Evolutionary conservation across 2,113 vertebrate genomes (phyloP).

Genomic region (Myotis brandtii): DNA sequence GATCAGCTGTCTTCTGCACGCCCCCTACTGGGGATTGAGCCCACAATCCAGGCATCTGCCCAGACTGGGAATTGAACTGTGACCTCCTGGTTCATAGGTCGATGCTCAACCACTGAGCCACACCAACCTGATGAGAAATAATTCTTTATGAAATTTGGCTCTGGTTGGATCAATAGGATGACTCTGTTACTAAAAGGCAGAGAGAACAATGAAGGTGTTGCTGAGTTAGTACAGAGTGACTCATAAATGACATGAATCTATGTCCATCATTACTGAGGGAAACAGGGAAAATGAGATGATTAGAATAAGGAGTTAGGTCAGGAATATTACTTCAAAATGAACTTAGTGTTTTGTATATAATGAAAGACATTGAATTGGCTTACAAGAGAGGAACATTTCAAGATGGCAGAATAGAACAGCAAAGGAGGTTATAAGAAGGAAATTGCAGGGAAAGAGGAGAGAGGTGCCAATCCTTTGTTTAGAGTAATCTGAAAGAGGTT

Average conservation of each 20-base stretch:
- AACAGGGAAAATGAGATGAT: not conserved
- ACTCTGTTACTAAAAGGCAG: not conserved
- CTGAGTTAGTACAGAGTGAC: not conserved
- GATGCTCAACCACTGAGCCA: too few species aligned
- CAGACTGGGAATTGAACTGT: too few species aligned
- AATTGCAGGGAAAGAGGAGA: not conserved
- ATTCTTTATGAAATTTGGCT: conserved; percentile 4
- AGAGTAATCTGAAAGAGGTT: not conserved
- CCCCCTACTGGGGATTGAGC: too few species aligned
- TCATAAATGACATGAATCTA: not conserved
- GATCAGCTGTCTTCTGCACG: too few species aligned
- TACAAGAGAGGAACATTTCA: not conserved
- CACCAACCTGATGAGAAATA: not conserved
- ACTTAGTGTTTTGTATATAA: conserved; percentile 14
- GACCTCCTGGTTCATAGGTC: too few species aligned
- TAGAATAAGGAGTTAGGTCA: not conserved
- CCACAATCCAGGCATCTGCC: too few species aligned
- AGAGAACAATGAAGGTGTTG: not conserved
- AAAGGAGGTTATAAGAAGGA: not conserved
- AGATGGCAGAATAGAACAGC: not conserved
- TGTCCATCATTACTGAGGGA: not conserved
- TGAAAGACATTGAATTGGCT: not conserved
- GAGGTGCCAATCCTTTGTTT: not conserved
- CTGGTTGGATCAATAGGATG: not conserved
- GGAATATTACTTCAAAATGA: not conserved